Conservation (phyloP, 2,113 vertebrate genomes). For the Taxidea taxus region DNA sequence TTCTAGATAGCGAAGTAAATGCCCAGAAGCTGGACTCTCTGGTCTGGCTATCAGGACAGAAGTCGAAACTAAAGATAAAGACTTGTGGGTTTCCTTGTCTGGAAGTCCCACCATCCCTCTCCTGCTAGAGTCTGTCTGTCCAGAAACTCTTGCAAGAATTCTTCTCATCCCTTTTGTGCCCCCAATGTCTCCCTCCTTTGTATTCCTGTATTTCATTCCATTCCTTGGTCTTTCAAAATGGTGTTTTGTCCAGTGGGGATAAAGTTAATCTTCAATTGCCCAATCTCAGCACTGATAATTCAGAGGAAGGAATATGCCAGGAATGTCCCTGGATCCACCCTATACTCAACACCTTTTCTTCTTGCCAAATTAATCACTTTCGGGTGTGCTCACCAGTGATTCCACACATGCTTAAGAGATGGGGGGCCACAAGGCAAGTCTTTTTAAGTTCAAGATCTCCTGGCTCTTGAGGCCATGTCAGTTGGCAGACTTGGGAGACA, state of each 20-base stretch:
- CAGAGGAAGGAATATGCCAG: not conserved
- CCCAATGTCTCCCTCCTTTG: not conserved
- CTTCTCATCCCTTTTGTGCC: not conserved
- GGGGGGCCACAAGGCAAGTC: not conserved
- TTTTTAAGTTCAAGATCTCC: not conserved
- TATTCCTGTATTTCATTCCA: not conserved
- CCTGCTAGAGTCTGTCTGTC: not conserved
- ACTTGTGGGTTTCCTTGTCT: not conserved
- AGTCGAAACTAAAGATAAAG: not conserved
- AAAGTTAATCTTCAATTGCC: not conserved
- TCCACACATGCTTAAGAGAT: not conserved
- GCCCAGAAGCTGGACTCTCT: not conserved
- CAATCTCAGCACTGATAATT: not conserved
- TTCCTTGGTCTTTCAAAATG: not conserved
- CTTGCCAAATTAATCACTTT: not conserved
- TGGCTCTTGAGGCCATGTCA: not conserved
- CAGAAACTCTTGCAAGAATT: not conserved
- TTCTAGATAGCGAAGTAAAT: not conserved
- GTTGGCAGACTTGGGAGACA: not conserved
- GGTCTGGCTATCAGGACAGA: not conserved
- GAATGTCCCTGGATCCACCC: not conserved
- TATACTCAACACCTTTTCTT: not conserved
- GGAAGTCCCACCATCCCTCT: not conserved
- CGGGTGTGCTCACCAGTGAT: not conserved
- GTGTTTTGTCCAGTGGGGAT: not conserved